These are phyloP conservation scores for Cremastinae sp. DNA, from an alignment of 2,888 invertebrate species.

Conservation along the genomic window DNA sequence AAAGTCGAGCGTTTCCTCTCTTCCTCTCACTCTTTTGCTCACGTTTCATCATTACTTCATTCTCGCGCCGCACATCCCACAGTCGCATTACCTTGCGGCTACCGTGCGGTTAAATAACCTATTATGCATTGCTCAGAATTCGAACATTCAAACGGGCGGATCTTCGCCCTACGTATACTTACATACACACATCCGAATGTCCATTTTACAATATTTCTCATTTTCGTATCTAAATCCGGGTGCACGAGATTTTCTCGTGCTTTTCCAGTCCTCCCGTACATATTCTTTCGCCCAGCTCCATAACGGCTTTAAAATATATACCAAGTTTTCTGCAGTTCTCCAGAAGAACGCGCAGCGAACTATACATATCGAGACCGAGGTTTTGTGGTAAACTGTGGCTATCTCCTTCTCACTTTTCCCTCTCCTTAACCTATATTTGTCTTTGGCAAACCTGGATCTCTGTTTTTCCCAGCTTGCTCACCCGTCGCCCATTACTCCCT, in stretches of 20 bases:
- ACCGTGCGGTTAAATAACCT: conserved; percentile 73
- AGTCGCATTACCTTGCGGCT: conserved; percentile 66
- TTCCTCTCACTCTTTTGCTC: conserved; percentile 33
- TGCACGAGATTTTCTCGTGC: too few species aligned
- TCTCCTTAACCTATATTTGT: too few species aligned
- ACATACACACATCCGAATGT: conserved; percentile 36
- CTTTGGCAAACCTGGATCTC: conserved; percentile 9
- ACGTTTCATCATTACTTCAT: conserved; percentile 32
- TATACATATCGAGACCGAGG: conserved; percentile 9
- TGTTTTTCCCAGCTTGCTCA: conserved; percentile 40
- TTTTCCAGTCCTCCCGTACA: conserved; percentile 27
- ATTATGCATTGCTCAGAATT: conserved; percentile 72
- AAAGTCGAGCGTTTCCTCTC: conserved; percentile 5
- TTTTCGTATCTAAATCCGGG: too few species aligned
- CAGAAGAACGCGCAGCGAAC: not conserved
- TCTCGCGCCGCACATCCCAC: conserved; percentile 53
- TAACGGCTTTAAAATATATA: too few species aligned
- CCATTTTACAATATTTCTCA: too few species aligned
- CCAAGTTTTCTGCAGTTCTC: conserved; percentile 39
- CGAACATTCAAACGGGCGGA: conserved; percentile 46
- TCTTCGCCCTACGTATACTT: conserved; percentile 18
- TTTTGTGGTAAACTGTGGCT: conserved; percentile 12
- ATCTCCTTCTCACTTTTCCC: conserved; percentile 28
- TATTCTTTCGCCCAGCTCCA: conserved; percentile 25
- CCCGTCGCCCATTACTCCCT: conserved; percentile 67